Conservation (phyloP, 2,797 vertebrate species). For the Arctocebus calabarensis region DNA sequence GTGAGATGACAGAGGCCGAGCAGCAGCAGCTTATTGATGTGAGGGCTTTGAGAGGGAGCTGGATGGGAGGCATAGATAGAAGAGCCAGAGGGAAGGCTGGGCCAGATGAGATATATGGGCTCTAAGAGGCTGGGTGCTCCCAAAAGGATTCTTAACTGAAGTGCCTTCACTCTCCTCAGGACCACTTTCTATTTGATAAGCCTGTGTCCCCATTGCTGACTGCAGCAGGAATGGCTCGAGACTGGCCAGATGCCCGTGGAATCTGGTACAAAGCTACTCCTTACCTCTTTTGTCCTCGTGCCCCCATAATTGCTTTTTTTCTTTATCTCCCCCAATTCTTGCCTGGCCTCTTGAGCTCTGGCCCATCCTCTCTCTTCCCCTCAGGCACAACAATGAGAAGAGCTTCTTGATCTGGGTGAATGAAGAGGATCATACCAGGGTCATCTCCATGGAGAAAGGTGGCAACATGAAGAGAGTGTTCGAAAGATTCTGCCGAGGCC, state of each 20-base stretch:
- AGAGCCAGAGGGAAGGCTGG: neutral
- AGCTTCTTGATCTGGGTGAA: constrained; percentile 98
- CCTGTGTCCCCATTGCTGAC: constrained; percentile 97
- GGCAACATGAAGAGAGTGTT: constrained; percentile 99
- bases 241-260: constrained; percentile 97
- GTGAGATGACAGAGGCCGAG: constrained; percentile 94
- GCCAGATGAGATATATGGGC: neutral
- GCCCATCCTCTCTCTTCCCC: neutral
- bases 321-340: neutral
- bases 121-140: neutral
- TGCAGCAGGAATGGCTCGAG: constrained; percentile 97
- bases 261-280: constrained; percentile 92
- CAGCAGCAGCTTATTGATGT: constrained; percentile 99
- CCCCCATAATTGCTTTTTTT: neutral
- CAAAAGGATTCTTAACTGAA: constrained; percentile 14
- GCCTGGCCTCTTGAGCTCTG: constrained; percentile 7
- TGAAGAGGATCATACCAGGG: constrained; percentile 97
- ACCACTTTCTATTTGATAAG: constrained; percentile 98
- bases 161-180: constrained; percentile 86
- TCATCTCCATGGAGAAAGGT: constrained; percentile 99
- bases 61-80: neutral
- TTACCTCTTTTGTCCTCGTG: neutral
- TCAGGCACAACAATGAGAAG: constrained; percentile 98
- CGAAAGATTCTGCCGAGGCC: constrained; percentile 96
- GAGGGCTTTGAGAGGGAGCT: constrained; percentile 78